Evolutionary conservation across 2,113 vertebrate genomes (phyloP).

Genomic region (Vidua macroura): DNA sequence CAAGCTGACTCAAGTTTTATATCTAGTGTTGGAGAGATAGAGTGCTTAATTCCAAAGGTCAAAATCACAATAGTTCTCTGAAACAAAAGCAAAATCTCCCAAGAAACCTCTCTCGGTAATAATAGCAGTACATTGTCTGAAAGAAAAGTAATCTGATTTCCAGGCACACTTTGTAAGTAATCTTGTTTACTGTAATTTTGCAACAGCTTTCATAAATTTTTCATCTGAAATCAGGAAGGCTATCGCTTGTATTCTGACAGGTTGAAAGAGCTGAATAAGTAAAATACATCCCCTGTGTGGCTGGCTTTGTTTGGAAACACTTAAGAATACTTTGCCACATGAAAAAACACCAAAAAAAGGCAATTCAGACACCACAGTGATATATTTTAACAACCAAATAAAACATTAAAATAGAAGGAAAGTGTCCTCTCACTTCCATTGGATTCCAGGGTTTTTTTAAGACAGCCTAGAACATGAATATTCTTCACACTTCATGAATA

Average conservation of each 20-base stretch:
- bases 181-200: conserved; percentile 40
- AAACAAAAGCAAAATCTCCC: not conserved
- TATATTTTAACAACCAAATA: not conserved
- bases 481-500: not conserved
- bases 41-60: conserved; percentile 5
- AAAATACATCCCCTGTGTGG: not conserved
- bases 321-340: not conserved
- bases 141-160: conserved; percentile 34
- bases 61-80: conserved; percentile 13
- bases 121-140: not conserved
- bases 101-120: not conserved
- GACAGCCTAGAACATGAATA: conserved; percentile 1
- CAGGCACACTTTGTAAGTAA: conserved; percentile 37
- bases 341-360: not conserved
- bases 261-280: conserved; percentile 33
- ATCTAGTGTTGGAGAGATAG: not conserved
- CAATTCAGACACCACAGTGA: not conserved
- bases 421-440: not conserved
- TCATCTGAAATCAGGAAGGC: conserved; percentile 40
- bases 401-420: not conserved
- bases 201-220: conserved; percentile 56
- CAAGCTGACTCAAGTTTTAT: not conserved
- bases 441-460: not conserved
- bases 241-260: conserved; percentile 22
- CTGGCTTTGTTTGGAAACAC: not conserved